Base-by-base conservation (phyloP, 2,888 invertebrate species). In the Subacronicta megacephala region DNA sequence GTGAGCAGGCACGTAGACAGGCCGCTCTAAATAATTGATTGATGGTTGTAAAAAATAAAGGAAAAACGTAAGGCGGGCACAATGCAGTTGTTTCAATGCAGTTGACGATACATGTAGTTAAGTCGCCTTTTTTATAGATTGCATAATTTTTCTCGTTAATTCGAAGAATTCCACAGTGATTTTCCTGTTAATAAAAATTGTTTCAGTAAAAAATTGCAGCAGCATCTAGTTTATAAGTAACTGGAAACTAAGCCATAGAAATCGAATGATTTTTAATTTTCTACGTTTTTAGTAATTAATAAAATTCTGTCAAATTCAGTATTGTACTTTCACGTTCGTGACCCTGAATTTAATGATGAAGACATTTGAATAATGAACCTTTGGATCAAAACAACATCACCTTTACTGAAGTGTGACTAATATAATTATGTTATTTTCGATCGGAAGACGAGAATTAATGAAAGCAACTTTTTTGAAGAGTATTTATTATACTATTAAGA, bases 1-100 rank as follows among this genome's bases (percentile, higher is more conserved):
- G 88, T 81, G 64, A 29, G 43, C 60, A 49, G 68, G 77, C 89
- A 89, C 89, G 90, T 89, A 89, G 73, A 75, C 89, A 78, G 42
- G 51, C 67, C 66, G 84, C 72, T 84, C 87, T 84, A 85, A 81
- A 87, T 88, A 75, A 75, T 77, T 75, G 75, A 84, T 79, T 72
- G 82, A 80, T 78, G 71, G 62, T 47, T 62, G 69, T 68, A 80
- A 85, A 85, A 87, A 86, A 81, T 77, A 61, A 72, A 77, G 79
- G 81, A 88, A 85, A 75, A 71, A 72, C 56, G 36, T 47, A 46
- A 59, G 26, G 44, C 49, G 49, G 67, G 59, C 67, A 65, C 75
- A 75, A 78, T 77, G 79, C 82, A 72, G 82, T 84, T 83, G 69
- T 70, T 76, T 52, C 38, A 62, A 55, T 75, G 69, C 60, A 55